phyloP scores from a whole-genome alignment of 2,888 invertebrate species.

The Iphiclides podalirius region DNA sequence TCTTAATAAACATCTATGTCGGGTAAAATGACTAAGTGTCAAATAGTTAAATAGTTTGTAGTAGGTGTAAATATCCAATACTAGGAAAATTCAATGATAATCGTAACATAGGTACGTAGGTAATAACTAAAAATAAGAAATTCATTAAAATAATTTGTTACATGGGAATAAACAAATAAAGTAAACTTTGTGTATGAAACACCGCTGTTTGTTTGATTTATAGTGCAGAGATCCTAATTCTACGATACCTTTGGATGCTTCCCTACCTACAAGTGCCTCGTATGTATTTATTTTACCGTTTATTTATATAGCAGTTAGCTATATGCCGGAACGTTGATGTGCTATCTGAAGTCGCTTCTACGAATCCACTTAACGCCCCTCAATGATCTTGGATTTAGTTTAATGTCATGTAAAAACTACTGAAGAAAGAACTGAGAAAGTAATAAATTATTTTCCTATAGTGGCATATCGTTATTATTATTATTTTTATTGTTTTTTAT shows the following conservation, averaged over 20 bases:
- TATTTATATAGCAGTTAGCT: constrained; percentile 8
- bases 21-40: neutral
- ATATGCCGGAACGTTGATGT: too few species aligned
- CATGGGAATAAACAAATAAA: constrained; percentile 72
- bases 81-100: constrained; percentile 30
- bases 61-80: constrained; percentile 48
- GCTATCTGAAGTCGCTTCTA: too few species aligned
- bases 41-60: constrained; percentile 17
- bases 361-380: too few species aligned
- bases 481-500: too few species aligned
- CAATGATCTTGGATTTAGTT: too few species aligned
- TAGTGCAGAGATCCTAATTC: constrained; percentile 21
- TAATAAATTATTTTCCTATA: too few species aligned
- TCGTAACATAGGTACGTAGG: constrained; percentile 46
- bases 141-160: constrained; percentile 76
- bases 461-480: too few species aligned
- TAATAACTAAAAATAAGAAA: constrained; percentile 60
- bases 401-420: too few species aligned
- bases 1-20: too few species aligned
- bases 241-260: too few species aligned
- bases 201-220: constrained; percentile 28
- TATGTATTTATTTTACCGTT: constrained; percentile 3
- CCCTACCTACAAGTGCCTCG: too few species aligned
- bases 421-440: too few species aligned
- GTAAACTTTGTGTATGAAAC: constrained; percentile 29